phyloP scores from a whole-genome alignment of 2,797 vertebrate genomes.

The Pantherophis alleghaniensis region DNA sequence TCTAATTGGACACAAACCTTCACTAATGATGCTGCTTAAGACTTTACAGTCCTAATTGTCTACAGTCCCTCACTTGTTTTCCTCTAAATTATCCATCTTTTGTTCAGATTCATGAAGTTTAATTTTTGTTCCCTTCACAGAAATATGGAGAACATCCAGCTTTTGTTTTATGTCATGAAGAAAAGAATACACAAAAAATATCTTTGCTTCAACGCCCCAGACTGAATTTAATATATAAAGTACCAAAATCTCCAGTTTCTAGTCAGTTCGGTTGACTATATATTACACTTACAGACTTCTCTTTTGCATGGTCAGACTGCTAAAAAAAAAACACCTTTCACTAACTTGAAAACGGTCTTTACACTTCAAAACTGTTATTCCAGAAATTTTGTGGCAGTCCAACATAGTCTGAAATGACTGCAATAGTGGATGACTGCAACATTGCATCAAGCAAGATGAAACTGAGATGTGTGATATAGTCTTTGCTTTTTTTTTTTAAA shows the following conservation, averaged over 20 bases:
- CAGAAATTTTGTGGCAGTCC: neutral
- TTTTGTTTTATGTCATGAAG: constrained; percentile 44
- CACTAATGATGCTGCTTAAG: constrained; percentile 59
- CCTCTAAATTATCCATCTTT: constrained; percentile 57
- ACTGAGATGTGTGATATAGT: neutral
- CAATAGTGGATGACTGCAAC: neutral
- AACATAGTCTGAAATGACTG: neutral
- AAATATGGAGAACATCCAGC: constrained; percentile 33
- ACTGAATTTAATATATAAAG: constrained; percentile 36
- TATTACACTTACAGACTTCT: accelerated
- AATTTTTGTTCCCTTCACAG: constrained; percentile 58
- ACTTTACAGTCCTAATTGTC: constrained; percentile 59
- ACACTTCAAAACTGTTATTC: neutral
- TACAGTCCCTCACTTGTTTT: constrained; percentile 48
- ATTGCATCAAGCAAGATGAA: neutral
- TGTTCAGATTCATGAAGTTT: constrained; percentile 62
- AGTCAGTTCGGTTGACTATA: constrained; percentile 1
- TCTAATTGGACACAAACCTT: constrained; percentile 62
- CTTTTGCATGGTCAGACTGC: accelerated
- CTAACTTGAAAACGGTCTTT: accelerated
- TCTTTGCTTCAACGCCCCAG: constrained; percentile 33
- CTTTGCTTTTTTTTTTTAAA: neutral
- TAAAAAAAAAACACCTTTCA: neutral
- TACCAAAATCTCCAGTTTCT: constrained; percentile 10
- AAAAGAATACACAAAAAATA: constrained; percentile 18